These are phyloP conservation scores for Stictonetta naevosa DNA, from an alignment of 2,113 vertebrate species.

Conservation along the genomic window DNA sequence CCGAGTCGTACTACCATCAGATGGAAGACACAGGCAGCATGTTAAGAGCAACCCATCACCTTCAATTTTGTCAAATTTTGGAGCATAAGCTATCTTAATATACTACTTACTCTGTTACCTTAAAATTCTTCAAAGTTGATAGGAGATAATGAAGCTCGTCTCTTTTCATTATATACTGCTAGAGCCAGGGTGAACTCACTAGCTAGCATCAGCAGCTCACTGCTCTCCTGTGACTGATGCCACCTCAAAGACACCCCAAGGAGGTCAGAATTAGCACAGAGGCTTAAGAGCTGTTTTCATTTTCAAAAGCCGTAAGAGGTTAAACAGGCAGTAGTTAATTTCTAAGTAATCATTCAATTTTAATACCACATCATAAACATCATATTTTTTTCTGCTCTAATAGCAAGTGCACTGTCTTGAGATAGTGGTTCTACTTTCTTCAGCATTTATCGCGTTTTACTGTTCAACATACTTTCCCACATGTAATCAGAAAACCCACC, in stretches of 20 bases:
- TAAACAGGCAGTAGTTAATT: neutral
- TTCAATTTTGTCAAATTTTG: neutral
- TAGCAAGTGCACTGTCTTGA: neutral
- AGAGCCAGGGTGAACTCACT: neutral
- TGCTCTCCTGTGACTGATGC: neutral
- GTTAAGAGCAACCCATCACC: neutral
- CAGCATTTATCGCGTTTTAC: neutral
- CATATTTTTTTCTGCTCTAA: neutral
- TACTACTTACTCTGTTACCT: neutral
- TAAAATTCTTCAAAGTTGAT: neutral
- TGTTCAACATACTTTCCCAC: neutral
- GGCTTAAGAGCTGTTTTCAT: neutral
- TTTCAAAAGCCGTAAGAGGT: neutral
- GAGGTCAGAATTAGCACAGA: neutral
- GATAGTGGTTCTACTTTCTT: neutral
- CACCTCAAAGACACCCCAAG: neutral
- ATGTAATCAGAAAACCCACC: neutral
- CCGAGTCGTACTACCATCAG: neutral
- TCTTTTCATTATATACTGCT: neutral
- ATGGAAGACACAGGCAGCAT: neutral
- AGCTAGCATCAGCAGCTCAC: neutral
- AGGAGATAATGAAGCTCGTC: neutral
- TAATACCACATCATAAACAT: neutral
- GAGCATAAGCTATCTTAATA: neutral
- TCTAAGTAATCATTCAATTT: neutral